Conservation (phyloP, 2,888 invertebrate genomes). For the Tachina lurida region DNA sequence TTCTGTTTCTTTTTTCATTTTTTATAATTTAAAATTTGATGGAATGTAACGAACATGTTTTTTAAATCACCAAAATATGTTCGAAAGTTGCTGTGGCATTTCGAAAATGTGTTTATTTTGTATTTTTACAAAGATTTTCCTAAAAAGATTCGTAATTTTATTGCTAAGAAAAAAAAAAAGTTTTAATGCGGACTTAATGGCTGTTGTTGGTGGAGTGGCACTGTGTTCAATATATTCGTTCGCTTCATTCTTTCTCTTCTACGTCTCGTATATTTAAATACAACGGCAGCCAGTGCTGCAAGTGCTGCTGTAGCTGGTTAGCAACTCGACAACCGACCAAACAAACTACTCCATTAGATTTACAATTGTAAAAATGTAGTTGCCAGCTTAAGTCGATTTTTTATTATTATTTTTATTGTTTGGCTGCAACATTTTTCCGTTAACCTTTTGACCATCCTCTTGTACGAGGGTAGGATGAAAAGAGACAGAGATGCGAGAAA, state of each 20-base stretch:
- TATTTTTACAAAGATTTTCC: conserved; percentile 19
- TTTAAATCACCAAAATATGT: conserved; percentile 64
- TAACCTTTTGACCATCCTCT: conserved; percentile 68
- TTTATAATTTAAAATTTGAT: conserved; percentile 51
- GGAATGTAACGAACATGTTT: conserved; percentile 69
- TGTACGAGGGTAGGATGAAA: background rate
- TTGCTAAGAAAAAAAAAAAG: conserved; percentile 8
- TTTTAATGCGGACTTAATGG: background rate
- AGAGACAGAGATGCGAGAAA: background rate
- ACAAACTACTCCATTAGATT: conserved; percentile 58
- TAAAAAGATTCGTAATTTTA: background rate
- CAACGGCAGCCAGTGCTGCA: background rate
- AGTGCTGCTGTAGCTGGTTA: background rate
- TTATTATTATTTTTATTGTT: background rate
- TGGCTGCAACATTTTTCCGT: conserved; percentile 58
- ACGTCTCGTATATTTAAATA: conserved; percentile 17
- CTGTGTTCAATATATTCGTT: conserved; percentile 25
- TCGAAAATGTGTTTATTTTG: conserved; percentile 49
- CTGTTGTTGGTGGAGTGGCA: conserved; percentile 15
- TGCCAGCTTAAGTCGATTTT: conserved; percentile 61
- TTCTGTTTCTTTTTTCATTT: background rate
- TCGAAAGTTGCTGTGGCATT: conserved; percentile 52
- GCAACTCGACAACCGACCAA: background rate
- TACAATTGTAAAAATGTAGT: conserved; percentile 64
- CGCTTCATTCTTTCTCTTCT: background rate